Base-by-base conservation (phyloP, 53 echinoderm and acorn worm genomes). In the Arbacia lixula region DNA sequence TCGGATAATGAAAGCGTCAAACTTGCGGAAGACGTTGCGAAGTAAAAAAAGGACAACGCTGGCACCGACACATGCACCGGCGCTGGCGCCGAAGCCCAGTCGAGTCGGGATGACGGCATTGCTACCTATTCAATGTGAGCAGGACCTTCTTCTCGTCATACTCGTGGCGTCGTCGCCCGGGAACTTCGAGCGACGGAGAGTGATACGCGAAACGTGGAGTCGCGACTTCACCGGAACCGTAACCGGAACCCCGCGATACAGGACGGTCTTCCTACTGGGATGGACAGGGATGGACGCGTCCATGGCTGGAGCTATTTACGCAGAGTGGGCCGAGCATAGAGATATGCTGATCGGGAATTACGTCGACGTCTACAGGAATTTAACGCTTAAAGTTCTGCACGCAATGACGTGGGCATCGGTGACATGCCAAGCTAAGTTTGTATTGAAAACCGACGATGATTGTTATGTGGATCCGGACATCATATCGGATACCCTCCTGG, bases 371-470 rank as follows among this genome's bases (percentile, higher is more conserved):
- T 88, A 89, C 46, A 12, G 89, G 30, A 95, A 95, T 79, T 67
- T 91, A 50, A 91, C 96, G 36, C 29, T 93, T 1, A 95, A 95
- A 89, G 93, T 95, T 22, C 87, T 93, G 63, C 89, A 91, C 42
- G 96, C 91, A 35, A 40, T 95, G 36, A 68, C 62, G 5, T 95
- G 96, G 96, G 87, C 91, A 3, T 51, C 53, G 26, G 71, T 83
- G 37, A 55, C 85, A 28, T 95, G 96, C 66, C 69, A 82, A 53
- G 91, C 96, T 19, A 75, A 84, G 29, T 95, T 80, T 52, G 35
- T 91, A 6, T 86, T 95, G 19, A 95, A 95, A 81, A 91, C 93
- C 2, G 91, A 91, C 24, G 96, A 95, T 50, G 91, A 95, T 69
- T 91, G 93, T 40, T 95, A 91, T 52, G 93, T 93, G 1, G 93